Conservation (phyloP, 2,888 invertebrate genomes). For the Melieria omissa region DNA sequence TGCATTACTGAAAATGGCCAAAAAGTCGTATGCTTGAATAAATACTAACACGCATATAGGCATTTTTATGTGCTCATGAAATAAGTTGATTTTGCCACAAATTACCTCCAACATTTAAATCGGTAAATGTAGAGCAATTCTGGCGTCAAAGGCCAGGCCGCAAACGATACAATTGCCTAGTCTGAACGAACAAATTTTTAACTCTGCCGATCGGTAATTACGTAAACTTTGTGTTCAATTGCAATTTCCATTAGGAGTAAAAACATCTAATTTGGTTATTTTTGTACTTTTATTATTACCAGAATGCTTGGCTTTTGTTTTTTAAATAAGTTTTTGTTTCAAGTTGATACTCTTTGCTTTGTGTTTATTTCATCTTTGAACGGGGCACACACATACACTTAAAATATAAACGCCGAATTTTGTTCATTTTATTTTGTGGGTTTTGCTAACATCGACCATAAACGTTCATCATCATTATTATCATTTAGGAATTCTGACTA, state of each 20-base stretch:
- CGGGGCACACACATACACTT: too few species aligned
- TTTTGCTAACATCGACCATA: too few species aligned
- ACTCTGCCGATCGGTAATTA: too few species aligned
- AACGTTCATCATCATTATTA: too few species aligned
- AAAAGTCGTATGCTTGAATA: too few species aligned
- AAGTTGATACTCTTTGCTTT: too few species aligned
- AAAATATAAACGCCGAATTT: too few species aligned
- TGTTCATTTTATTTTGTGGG: too few species aligned
- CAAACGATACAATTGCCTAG: background rate
- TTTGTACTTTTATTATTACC: constrained; percentile 13
- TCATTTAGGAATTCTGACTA: too few species aligned
- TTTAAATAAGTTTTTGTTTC: background rate
- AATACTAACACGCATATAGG: background rate
- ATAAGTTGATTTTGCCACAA: background rate
- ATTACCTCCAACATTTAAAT: background rate
- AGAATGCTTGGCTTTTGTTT: background rate
- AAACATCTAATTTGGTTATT: background rate
- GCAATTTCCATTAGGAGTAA: background rate
- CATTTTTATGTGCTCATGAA: background rate
- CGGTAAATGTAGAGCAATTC: background rate
- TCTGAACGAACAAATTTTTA: background rate
- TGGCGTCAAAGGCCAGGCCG: background rate
- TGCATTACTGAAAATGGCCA: too few species aligned
- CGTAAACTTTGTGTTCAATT: background rate
- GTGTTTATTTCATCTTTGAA: too few species aligned